Base-by-base conservation (phyloP, 2,113 vertebrate genomes). In the Pseudorasbora parva region DNA sequence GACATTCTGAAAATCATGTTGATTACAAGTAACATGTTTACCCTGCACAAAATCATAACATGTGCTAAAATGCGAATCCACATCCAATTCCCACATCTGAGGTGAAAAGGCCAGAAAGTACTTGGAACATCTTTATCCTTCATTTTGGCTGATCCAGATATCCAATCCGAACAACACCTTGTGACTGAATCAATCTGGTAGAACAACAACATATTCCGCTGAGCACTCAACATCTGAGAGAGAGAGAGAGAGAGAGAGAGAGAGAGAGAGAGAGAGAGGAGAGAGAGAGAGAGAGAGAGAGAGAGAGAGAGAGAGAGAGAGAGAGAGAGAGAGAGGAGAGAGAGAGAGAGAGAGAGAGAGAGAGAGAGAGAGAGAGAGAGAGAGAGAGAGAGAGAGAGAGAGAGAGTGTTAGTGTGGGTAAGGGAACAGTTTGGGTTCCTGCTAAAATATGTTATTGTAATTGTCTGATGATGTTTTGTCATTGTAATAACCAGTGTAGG, bases 151-250 rank as follows among this genome's bases (percentile, higher is more conserved):
- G 7, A 60, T 78, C 75, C 37, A 23, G 4, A 45, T 45, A 23
- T 41, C 75, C 30, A 25, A 9, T 37, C 5, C 8, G 11, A 23
- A 17, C 0, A 1, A 59, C 54, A 15, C 41, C n/a, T 30, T 64
- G 8, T 47, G 25, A 21, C 2, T 62, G 69, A 68, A 49, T 93
- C 76, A 88, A 4, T 85, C 25, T 57, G 89, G 90, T 21, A 91
- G 66, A 7, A 93, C 92, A 2, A 86, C 89, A 0, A 93, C 92
- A 8, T 93, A 93, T 0, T 89, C 89, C 43, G 5, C 78, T 1
- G 88, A 30, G 0, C 41, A 78, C 0, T 56, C 27, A 2, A 27
- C 45, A 68, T 92, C 93, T 93, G 15, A 12, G 68, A 69, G 27
- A 79, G 37, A n/a, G 10, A 69, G 41, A 43, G 41, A 43, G 41